Evolutionary conservation across 2,888 invertebrate genomes (phyloP).

Genomic region (Vanessa cardui): DNA sequence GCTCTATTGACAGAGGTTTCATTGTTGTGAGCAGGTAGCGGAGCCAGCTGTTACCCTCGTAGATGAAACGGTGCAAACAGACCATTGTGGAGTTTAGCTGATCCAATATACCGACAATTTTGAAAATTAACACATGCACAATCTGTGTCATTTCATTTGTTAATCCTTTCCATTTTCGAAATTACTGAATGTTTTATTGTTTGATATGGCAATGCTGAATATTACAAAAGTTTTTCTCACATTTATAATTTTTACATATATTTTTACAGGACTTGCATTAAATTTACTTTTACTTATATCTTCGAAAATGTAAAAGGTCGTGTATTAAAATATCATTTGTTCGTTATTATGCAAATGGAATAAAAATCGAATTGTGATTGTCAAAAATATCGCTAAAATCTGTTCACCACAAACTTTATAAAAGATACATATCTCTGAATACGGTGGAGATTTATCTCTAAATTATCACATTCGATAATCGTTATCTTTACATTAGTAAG

Average conservation of each 20-base stretch:
- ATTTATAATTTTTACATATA: background rate
- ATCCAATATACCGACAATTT: conserved; percentile 53
- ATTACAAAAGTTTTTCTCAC: background rate
- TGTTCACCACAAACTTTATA: too few relatives aligned
- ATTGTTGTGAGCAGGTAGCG: conserved; percentile 75
- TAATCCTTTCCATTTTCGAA: background rate
- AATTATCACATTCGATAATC: background rate
- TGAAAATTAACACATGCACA: conserved; percentile 54
- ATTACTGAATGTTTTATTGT: background rate
- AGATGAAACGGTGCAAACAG: conserved; percentile 61
- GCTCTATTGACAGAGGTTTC: conserved; percentile 68
- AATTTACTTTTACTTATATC: background rate
- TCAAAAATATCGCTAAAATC: too few relatives aligned
- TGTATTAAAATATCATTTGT: too few relatives aligned
- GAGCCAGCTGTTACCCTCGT: conserved; percentile 67
- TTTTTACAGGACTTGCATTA: background rate
- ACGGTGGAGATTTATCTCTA: background rate
- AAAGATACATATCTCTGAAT: background rate
- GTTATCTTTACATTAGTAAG: background rate
- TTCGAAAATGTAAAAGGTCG: too few relatives aligned
- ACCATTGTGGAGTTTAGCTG: conserved; percentile 57
- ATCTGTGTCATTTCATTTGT: conserved; percentile 24
- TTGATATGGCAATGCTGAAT: background rate
- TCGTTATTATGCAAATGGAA: too few relatives aligned
- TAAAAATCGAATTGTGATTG: too few relatives aligned